Base-by-base conservation (phyloP, 2,113 vertebrate genomes). In the Atrichornis clamosus region DNA sequence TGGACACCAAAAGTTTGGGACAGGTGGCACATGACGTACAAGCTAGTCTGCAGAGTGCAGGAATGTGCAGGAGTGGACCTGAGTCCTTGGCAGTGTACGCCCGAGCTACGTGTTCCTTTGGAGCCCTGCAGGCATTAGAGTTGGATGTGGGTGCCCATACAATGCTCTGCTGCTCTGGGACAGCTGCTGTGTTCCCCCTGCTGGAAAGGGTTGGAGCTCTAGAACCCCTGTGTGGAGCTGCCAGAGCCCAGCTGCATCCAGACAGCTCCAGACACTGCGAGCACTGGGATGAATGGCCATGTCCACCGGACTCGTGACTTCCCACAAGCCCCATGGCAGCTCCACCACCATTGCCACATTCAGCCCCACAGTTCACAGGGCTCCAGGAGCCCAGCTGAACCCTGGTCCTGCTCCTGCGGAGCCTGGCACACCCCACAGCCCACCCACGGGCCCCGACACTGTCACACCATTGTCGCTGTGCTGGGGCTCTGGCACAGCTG, bases 141-240 rank as follows among this genome's bases (percentile, higher is more conserved):
- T 0, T 13, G 2, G 32, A 15, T 1, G 18, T 0, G 2, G 50
- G 42, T 21, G 30, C 46, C 14, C 35, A 5, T 0, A 12, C 22
- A 9, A 4, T 0, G 1, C 30, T 1, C 67, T 27, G 86, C 42
- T 37, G 76, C 33, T 55, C 53, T 67, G 53, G n/a, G 23, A 3
- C 17, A 64, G 49, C 74, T 5, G 6, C 46, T 22, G 41, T 3
- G 33, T 6, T 47, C 46, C n/a, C 15, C 7, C 30, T 3, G 4
- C 62, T n/a, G 50, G 27, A 13, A 35, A 21, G 55, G 64, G 30
- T 49, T 30, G 49, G 30, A 49, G 27, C 26, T 74, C 44, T 2
- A 1, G 3, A 17, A 52, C 1, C 13, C 35, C 26, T 41, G 7
- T 0, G 1, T 1, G 15, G 28, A 11, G 11, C 62, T 69, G 60